Evolutionary conservation across 2,888 invertebrate species (phyloP), one percentile per base, ranked within the genome.

Genomic region (Scaptomyza flava): DNA sequence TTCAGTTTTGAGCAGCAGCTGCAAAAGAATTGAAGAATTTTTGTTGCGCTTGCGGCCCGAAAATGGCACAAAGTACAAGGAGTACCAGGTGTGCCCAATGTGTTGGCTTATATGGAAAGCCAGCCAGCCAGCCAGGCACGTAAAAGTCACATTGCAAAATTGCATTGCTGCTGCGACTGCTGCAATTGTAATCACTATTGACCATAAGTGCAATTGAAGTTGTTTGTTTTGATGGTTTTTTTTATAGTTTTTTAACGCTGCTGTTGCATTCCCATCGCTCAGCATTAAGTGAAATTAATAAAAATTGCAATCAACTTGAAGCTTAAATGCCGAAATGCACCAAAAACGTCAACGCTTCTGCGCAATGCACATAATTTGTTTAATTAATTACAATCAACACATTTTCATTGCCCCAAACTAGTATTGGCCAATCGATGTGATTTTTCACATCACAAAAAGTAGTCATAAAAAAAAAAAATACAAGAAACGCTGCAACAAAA

Each of bases 311-410:
- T 79, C 80, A 69, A 72, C 43, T 62, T 51, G 66, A 64, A 61
- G 33, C 33, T 20, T 48, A 64, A 38, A 68, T 72, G 63, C 65
- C 78, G n/a, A n/a, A 14, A 38, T 38, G 83, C 53, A 88, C 89
- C 89, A 89, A 89, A 89, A 89, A 88, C 60, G 89, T 87, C 89
- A 87, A 79, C 67, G 73, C 69, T 68, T 72, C 88, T 86, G 87
- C 72, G 84, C 89, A 88, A 89, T 86, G 58, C 77, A 87, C 86
- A 87, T 85, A 89, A 85, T 85, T 85, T 85, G 84, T 85, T 89
- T 85, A 85, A 85, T 85, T 85, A 89, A 85, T 85, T 89, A 86
- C 76, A 50, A 62, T 70, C 81, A 75, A 83, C 89, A 85, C 89
- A 87, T 89, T 89, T 79, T 77, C 84, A 80, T 68, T 82, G 63